A percentile compares a stretch with the other conserved stretches of the same genome.
Conservation (phyloP, 2,888 invertebrate species). For the Panorpa germanica region DNA sequence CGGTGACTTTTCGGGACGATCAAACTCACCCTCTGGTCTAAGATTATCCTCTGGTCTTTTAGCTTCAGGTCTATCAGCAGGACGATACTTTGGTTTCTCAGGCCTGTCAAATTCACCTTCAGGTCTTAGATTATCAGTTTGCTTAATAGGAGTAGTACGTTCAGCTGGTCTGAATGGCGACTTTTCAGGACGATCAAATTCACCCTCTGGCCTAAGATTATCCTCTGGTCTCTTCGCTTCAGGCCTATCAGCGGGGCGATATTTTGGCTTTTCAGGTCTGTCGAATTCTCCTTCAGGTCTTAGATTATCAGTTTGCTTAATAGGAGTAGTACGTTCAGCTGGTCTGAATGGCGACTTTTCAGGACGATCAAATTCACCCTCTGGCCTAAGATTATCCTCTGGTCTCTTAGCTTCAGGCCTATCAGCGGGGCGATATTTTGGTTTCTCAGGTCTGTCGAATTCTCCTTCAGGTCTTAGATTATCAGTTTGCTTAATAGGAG, state of each 20-base stretch:
- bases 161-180: conserved; percentile 23
- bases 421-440: conserved; percentile 18
- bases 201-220: conserved; percentile 25
- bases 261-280: conserved; percentile 28
- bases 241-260: conserved; percentile 34
- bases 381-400: conserved; percentile 19
- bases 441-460: conserved; percentile 9
- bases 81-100: conserved; percentile 19
- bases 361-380: conserved; percentile 16
- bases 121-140: conserved; percentile 23
- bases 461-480: conserved; percentile 10
- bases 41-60: conserved; percentile 42
- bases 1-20: conserved; percentile 22
- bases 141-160: conserved; percentile 18
- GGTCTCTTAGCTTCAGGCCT: conserved; percentile 33
- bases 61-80: conserved; percentile 24
- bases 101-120: conserved; percentile 25
- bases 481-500: conserved; percentile 20
- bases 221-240: conserved; percentile 26
- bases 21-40: conserved; percentile 34
- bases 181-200: conserved; percentile 21
- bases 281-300: conserved; percentile 29
- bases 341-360: conserved; percentile 13
- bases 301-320: conserved; percentile 25
- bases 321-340: conserved; percentile 9